Evolutionary conservation across 2,888 invertebrate genomes (phyloP).

Genomic region (Watsonalla binaria): DNA sequence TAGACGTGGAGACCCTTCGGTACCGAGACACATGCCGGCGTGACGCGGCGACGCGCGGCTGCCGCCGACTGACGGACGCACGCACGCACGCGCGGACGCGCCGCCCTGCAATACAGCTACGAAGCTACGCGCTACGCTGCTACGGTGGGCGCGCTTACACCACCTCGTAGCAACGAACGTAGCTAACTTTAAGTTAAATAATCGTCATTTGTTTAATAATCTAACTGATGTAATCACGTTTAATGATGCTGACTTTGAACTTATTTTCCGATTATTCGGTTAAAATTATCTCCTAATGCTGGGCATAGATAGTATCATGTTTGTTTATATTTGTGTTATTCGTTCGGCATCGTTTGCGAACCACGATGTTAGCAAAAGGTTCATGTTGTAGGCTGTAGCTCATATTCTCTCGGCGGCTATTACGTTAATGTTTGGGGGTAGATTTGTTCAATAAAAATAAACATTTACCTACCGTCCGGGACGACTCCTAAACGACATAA

Average conservation of each 20-base stretch:
- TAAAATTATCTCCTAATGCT: too few relatives aligned
- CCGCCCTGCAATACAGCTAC: slow-evolving; percentile 31
- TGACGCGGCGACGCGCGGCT: slow-evolving; percentile 62
- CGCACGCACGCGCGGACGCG: slow-evolving; percentile 67
- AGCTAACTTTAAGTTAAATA: not conserved
- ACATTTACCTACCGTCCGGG: slow-evolving; percentile 51
- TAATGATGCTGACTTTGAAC: too few relatives aligned
- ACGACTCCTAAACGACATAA: slow-evolving; percentile 52
- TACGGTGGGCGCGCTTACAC: slow-evolving; percentile 34
- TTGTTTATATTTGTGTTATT: slow-evolving; percentile 2
- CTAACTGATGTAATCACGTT: too few relatives aligned
- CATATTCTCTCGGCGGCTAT: slow-evolving; percentile 59
- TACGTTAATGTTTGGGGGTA: slow-evolving; percentile 62
- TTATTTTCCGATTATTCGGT: too few relatives aligned
- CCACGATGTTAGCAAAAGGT: slow-evolving; percentile 31
- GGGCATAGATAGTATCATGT: too few relatives aligned
- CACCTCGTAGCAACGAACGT: slow-evolving; percentile 9
- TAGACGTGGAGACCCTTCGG: slow-evolving; percentile 35
- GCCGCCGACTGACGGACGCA: slow-evolving; percentile 69
- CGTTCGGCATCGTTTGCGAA: not conserved
- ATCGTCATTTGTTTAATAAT: too few relatives aligned
- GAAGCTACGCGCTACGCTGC: slow-evolving; percentile 46
- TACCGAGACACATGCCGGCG: slow-evolving; percentile 57
- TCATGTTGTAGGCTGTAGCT: slow-evolving; percentile 29
- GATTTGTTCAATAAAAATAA: slow-evolving; percentile 68